A percentile compares a stretch with the other conserved stretches of the same genome.
These are phyloP conservation scores for Noturus placidus DNA, from an alignment of 2,113 vertebrate genomes.

Conservation along the genomic window DNA sequence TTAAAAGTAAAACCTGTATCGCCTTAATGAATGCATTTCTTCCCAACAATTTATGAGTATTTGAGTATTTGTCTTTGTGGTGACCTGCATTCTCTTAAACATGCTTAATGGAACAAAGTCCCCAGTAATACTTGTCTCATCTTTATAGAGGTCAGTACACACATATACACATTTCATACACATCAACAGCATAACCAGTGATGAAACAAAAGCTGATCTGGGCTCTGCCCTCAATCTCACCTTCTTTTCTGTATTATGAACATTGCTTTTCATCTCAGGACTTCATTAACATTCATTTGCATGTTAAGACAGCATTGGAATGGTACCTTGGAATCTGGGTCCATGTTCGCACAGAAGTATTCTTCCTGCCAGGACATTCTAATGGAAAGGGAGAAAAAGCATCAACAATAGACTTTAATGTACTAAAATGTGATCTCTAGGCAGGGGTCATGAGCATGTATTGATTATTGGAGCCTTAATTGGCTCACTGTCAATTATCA, in stretches of 20 bases:
- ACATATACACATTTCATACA: not conserved
- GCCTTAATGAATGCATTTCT: not conserved
- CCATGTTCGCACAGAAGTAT: conserved; percentile 67
- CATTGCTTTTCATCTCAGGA: conserved; percentile 10
- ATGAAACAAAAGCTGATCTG: conserved; percentile 7
- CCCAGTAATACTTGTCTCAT: conserved; percentile 36
- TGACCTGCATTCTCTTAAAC: conserved; percentile 42
- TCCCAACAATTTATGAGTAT: not conserved
- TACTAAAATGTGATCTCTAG: not conserved
- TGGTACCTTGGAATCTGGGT: conserved; percentile 85
- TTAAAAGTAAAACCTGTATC: not conserved
- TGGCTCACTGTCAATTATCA: not conserved
- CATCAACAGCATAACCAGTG: not conserved
- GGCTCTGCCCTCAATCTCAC: conserved; percentile 12
- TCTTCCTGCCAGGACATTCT: conserved; percentile 79
- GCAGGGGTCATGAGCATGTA: not conserved
- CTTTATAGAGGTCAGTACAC: conserved; percentile 30
- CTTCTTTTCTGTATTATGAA: not conserved
- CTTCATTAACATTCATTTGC: not conserved
- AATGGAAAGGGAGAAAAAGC: conserved; percentile 59
- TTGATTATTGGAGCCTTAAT: not conserved
- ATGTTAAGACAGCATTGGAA: not conserved
- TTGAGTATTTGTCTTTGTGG: conserved; percentile 27
- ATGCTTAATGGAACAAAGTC: conserved; percentile 30
- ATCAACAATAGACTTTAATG: not conserved